Conservation (phyloP, 2,888 invertebrate genomes). For the Troilus luridus region DNA sequence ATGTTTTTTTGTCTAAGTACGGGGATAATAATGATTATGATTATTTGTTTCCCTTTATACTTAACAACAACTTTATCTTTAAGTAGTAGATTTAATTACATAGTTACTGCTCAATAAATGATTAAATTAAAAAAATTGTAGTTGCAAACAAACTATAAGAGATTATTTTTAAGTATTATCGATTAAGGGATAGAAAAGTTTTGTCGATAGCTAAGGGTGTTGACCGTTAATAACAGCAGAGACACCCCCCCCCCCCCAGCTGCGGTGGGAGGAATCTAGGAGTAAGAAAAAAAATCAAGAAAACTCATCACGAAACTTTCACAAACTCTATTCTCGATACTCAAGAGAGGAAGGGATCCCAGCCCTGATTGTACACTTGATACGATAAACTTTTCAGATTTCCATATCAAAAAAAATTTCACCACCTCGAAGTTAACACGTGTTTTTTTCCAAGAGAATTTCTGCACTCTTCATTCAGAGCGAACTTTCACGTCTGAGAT, state of each 20-base stretch:
- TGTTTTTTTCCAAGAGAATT: slow-evolving; percentile 39
- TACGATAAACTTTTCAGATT: slow-evolving; percentile 42
- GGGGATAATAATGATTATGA: too few relatives aligned
- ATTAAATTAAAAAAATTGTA: background rate
- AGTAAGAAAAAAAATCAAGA: slow-evolving; percentile 26
- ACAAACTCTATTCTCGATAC: slow-evolving; percentile 46
- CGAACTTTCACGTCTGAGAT: slow-evolving; percentile 1
- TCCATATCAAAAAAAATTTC: slow-evolving; percentile 43
- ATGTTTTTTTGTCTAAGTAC: too few relatives aligned
- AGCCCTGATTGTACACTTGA: slow-evolving; percentile 44
- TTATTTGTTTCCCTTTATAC: too few relatives aligned
- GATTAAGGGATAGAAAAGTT: slow-evolving; percentile 32
- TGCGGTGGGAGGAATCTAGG: slow-evolving; percentile 4
- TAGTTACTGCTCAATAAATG: too few relatives aligned
- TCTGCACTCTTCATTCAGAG: background rate
- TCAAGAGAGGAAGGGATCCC: background rate
- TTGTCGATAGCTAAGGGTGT: slow-evolving; percentile 8
- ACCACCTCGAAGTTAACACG: slow-evolving; percentile 26
- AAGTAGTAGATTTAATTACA: too few relatives aligned
- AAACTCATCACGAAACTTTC: slow-evolving; percentile 44
- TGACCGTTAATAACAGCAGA: slow-evolving; percentile 23
- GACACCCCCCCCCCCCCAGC: too few relatives aligned
- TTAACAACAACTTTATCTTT: too few relatives aligned
- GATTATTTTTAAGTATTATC: background rate
- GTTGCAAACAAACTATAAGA: background rate